Percentiles rank a stretch among this genome's conserved stretches.
phyloP scores from a whole-genome alignment of 2,888 invertebrate genomes.

The Marronus borbonicus region DNA sequence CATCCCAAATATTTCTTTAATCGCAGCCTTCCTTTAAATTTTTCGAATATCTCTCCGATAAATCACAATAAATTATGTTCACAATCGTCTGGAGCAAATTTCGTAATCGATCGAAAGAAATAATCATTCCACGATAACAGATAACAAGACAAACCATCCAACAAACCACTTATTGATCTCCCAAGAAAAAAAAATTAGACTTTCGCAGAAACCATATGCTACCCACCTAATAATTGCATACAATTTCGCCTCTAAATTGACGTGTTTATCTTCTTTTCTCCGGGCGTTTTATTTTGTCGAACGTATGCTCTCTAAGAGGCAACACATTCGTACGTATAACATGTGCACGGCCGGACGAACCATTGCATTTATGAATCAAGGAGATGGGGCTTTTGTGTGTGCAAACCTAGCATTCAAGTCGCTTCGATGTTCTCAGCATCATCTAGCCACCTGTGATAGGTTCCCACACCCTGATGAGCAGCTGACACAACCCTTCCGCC shows the following conservation, averaged over 20 bases:
- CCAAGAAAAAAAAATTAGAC: conserved; percentile 15
- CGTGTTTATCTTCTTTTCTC: not conserved
- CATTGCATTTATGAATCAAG: conserved; percentile 22
- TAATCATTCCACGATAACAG: not conserved
- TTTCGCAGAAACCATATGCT: conserved; percentile 43
- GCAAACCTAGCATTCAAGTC: conserved; percentile 48
- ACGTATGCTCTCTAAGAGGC: conserved; percentile 17
- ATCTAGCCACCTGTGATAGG: conserved; percentile 66
- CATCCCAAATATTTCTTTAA: no score
- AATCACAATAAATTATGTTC: no score
- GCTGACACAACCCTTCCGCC: conserved; percentile 68
- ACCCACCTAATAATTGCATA: conserved; percentile 29
- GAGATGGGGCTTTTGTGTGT: conserved; percentile 35
- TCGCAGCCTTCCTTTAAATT: no score
- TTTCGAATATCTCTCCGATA: no score
- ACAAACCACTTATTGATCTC: conserved; percentile 19
- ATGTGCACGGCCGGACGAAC: conserved; percentile 1
- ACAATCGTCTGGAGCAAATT: no score
- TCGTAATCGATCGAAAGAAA: not conserved
- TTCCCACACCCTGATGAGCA: conserved; percentile 67
- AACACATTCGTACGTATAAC: conserved; percentile 13
- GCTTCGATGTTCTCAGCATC: conserved; percentile 58
- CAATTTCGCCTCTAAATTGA: conserved; percentile 34
- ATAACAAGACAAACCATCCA: not conserved
- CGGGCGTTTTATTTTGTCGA: conserved; percentile 16